Conservation (phyloP, 2,888 invertebrate species). For the Diaperis boleti region DNA sequence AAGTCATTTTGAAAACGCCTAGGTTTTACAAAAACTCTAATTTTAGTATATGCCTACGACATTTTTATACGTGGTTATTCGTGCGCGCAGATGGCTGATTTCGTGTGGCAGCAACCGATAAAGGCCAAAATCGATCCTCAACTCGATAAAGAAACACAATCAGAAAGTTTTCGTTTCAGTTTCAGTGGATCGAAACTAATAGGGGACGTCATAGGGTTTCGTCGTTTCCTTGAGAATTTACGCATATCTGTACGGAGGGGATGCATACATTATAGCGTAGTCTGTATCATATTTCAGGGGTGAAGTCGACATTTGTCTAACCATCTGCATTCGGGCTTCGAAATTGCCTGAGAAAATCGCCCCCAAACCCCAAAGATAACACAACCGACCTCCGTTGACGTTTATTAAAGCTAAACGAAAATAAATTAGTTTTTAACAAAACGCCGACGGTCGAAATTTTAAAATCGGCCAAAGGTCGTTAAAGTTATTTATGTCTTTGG, state of each 20-base stretch:
- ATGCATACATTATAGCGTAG: constrained; percentile 29
- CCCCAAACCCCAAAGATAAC: constrained; percentile 40
- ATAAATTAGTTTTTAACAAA: constrained; percentile 46
- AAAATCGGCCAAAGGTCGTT: constrained; percentile 49
- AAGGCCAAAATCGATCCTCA: no score
- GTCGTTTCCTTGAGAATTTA: constrained; percentile 28
- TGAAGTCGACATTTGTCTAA: constrained; percentile 37
- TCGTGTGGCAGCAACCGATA: no score
- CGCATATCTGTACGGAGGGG: constrained; percentile 26
- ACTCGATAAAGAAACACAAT: no score
- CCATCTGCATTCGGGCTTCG: constrained; percentile 33
- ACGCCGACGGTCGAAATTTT: constrained; percentile 45
- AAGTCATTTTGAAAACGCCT: no score
- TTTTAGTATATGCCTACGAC: no score
- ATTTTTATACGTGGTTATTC: no score
- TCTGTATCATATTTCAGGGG: constrained; percentile 38
- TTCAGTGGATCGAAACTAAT: constrained; percentile 17
- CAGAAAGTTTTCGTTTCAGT: constrained; percentile 29
- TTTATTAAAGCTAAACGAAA: constrained; percentile 45
- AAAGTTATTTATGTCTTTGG: constrained; percentile 47
- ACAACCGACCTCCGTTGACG: constrained; percentile 43
- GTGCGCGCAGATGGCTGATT: no score
- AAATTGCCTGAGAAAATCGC: constrained; percentile 40
- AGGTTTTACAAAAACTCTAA: no score
- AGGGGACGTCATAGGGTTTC: constrained; percentile 6